Base-by-base conservation (phyloP, 2,113 vertebrate genomes). In the Polypterus senegalus region DNA sequence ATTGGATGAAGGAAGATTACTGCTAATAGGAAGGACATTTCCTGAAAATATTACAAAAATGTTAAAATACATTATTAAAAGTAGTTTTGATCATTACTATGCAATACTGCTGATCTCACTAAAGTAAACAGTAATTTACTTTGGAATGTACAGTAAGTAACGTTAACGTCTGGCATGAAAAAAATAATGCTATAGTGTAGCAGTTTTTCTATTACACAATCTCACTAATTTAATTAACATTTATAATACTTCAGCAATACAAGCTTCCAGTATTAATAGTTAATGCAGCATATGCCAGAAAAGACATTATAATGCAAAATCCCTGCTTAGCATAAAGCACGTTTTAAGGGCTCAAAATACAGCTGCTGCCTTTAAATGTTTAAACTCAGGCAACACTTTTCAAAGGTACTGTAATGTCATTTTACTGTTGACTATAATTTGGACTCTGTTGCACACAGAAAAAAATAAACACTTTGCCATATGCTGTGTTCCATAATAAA, bases 361-460 rank as follows among this genome's bases (percentile, higher is more conserved):
- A 75, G 65, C 70, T 75, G 70, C 71, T 74, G 52, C 47, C 73
- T 70, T 72, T 71, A 57, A 51, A 6, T 67, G 71, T 70, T 69
- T 59, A 73, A 62, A 77, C 60, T 67, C 69, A 70, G 70, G 68
- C 52, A 64, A 62, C 62, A 54, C 66, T 49, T 49, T 66, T 71
- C 70, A 74, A 65, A 66, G 70, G 72, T 71, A 66, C 27, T 27
- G 27, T 27, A 27, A 27, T 64, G 71, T 66, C 71, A 71, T 76
- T 73, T 68, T 47, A 71, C 60, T 47, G 73, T 67, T 61, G 68
- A 65, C 66, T 54, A 63, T 46, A 52, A 65, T 74, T 76, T 74
- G 67, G 67, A 79, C 71, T 67, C 63, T 69, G 73, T 69, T 72
- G 74, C 67, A 66, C 71, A 70, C 69, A 74, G 73, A 71, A 76